phyloP scores from a whole-genome alignment of 1,140 invertebrate species.

The Drosophila melanogaster region Release_6_plus_ISO1_MT NT_033777.3:16310501-16311000 shows the following conservation, averaged over 20 bases:
- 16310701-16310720: conserved; percentile 38
- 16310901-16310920: conserved; percentile 35
- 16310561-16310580: conserved; percentile 13
- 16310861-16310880: conserved; percentile 68
- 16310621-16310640: conserved; percentile 58
- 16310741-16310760: conserved; percentile 28
- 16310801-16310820: conserved; percentile 65
- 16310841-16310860: conserved; percentile 58
- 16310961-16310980: conserved; percentile 16
- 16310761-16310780: conserved; percentile 33
- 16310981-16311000: conserved; percentile 36
- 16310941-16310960: conserved; percentile 56
- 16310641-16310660: conserved; percentile 53
- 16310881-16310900: conserved; percentile 77
- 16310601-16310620: conserved; percentile 27
- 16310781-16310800: conserved; percentile 25
- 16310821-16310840: conserved; percentile 38
- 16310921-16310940: conserved; percentile 70
- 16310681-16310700: conserved; percentile 29
- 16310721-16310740: conserved; percentile 37
- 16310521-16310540: neutral
- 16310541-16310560: conserved; percentile 33
- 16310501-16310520: neutral
- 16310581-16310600: conserved; percentile 32
- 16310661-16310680: conserved; percentile 23